Base-by-base conservation (phyloP, 2,797 vertebrate genomes). In the Okamejei kenojei region DNA sequence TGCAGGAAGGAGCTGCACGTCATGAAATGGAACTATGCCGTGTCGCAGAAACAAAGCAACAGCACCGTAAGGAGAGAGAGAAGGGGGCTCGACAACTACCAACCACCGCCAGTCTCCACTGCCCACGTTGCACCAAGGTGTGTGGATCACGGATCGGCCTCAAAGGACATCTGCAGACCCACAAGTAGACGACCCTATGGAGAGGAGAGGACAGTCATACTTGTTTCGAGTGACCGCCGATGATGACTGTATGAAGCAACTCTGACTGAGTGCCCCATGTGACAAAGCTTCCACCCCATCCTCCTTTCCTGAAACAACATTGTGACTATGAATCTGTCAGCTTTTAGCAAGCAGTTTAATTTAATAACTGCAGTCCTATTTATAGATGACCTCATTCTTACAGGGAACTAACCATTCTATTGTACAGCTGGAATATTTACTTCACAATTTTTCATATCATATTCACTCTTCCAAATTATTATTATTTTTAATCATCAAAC, bases 371-470 rank as follows among this genome's bases (percentile, higher is more conserved):
- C 90, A 1, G 23, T 92, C 90, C 90, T 92, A 54, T 54, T 92
- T 92, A 73, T 73, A 92, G 45, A 23, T 92, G 90, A 76, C 35
- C 71, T 76, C 38, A 76, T 92, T 92, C 38, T 76, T 74, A 38
- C 38, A 54, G 90, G 1, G 90, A 92, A 76, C 26, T 21, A 92
- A 54, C 73, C 76, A 76, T 73, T 74, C 76, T 92, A 45, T 45
- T 54, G 26, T n/a, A 88, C 61, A 88, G 61, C 84, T 19, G 17
- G 61, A 88, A 35, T 19, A 68, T 88, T 63, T 32, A 88, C 11
- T 88, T 65, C 32, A 88, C 65, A 63, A 32, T 23, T 88, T 73
- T 90, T 90, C 38, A 73, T 68, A 45, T 74, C 35, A 74, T 68
- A 65, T 90, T 17, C 63, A 35, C 32, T 63, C 84, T 88, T 21